Conservation (phyloP, 2,797 vertebrate genomes). For the Dendrocincla fuliginosa region DNA sequence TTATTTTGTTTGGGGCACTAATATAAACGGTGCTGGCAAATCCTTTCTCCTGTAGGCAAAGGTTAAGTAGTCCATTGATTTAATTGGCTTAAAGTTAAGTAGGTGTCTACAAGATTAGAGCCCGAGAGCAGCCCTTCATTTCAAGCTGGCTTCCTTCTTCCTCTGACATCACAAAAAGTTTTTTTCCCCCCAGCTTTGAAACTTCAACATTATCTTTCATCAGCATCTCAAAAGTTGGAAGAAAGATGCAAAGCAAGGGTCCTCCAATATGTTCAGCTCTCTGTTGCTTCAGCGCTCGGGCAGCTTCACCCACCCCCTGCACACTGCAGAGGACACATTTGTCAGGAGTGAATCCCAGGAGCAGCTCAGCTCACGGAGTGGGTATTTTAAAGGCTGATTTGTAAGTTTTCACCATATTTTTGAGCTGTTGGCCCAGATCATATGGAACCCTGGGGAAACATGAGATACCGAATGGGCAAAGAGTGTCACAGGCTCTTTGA, state of each 20-base stretch:
- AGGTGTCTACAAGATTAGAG: slow-evolving; percentile 68
- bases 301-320: background rate
- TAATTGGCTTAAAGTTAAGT: slow-evolving; percentile 72
- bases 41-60: slow-evolving; percentile 68
- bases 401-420: background rate
- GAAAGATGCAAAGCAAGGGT: slow-evolving; percentile 25
- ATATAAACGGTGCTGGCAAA: slow-evolving; percentile 68
- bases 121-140: slow-evolving; percentile 34
- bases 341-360: background rate
- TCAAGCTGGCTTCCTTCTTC: slow-evolving; percentile 64
- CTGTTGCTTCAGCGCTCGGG: background rate
- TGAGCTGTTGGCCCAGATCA: background rate
- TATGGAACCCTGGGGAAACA: background rate
- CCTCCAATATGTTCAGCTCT: background rate
- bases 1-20: slow-evolving; percentile 71
- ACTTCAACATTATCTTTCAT: slow-evolving; percentile 16
- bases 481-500: background rate
- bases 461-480: background rate
- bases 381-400: background rate
- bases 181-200: slow-evolving; percentile 35
- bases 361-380: background rate
- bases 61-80: slow-evolving; percentile 69
- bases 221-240: slow-evolving; percentile 54
- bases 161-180: slow-evolving; percentile 60
- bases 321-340: background rate